A percentile compares a stretch with the other conserved stretches of the same genome.
Evolutionary conservation across 2,113 vertebrate species (phyloP).

Genomic region (Phalacrocorax brasilianus): DNA sequence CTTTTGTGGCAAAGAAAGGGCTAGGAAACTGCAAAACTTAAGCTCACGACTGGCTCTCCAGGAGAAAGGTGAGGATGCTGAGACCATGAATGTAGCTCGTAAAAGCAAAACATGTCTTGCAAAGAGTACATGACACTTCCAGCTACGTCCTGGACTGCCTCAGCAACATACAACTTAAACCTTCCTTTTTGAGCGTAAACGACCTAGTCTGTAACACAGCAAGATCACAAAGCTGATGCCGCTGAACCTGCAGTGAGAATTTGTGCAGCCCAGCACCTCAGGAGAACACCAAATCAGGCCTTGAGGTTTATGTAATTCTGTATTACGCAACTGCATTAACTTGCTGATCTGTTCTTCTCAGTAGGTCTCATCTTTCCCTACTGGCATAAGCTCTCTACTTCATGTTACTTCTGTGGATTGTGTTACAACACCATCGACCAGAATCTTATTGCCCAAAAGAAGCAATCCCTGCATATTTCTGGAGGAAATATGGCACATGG

Average conservation of each 20-base stretch:
- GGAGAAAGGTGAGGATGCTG: not conserved
- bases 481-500: accelerated
- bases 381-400: not conserved
- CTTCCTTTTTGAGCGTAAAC: not conserved
- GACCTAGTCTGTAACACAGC: not conserved
- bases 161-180: not conserved
- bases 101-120: not conserved
- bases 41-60: not conserved
- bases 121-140: not conserved
- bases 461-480: not conserved
- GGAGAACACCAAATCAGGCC: not conserved
- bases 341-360: not conserved
- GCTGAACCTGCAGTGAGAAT: not conserved
- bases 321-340: not conserved
- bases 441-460: not conserved
- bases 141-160: not conserved
- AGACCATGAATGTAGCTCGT: accelerated
- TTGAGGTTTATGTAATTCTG: not conserved
- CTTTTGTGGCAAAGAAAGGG: not conserved
- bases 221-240: not conserved
- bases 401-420: not conserved
- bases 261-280: too few species aligned
- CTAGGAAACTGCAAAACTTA: not conserved
- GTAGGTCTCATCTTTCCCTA: not conserved
- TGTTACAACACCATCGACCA: too few species aligned